These are phyloP conservation scores for Phallusia fumigata DNA, from an alignment of 23 tunicate species.

Conservation along the genomic window DNA sequence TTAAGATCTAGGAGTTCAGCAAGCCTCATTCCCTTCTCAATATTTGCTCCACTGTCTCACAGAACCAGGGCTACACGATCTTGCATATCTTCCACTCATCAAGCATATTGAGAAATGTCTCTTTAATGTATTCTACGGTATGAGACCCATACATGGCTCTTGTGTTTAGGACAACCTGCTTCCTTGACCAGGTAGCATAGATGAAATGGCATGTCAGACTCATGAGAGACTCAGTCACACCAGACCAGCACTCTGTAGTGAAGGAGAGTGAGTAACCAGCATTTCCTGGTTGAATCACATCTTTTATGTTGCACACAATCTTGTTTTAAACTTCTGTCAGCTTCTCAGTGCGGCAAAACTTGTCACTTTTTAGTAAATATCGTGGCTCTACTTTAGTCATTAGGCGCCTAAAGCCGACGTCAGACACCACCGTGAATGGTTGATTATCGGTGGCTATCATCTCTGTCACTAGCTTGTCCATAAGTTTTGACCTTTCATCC, in stretches of 20 bases:
- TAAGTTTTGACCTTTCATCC: neutral
- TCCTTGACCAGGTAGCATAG: neutral
- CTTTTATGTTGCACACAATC: conserved; percentile 18
- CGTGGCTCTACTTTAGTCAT: conserved; percentile 27
- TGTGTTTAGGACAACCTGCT: conserved; percentile 17
- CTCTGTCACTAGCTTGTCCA: neutral
- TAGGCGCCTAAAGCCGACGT: conserved; percentile 38
- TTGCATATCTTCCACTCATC: conserved; percentile 19
- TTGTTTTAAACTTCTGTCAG: neutral
- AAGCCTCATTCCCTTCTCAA: conserved; percentile 31
- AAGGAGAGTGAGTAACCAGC: conserved; percentile 27
- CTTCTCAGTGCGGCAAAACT: conserved; percentile 21
- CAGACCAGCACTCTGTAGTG: conserved; percentile 48
- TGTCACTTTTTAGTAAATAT: conserved; percentile 26
- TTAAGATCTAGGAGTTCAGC: conserved; percentile 20
- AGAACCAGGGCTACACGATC: conserved; percentile 24
- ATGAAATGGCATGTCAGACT: conserved; percentile 31
- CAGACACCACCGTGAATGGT: conserved; percentile 44
- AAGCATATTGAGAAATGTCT: conserved; percentile 20
- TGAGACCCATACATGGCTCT: conserved; percentile 25
- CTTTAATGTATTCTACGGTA: conserved; percentile 19
- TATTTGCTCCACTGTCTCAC: conserved; percentile 25
- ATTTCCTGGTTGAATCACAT: conserved; percentile 9
- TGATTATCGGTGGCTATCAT: conserved; percentile 51
- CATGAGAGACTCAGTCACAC: conserved; percentile 35